Evolutionary conservation across 2,888 invertebrate species (phyloP).

Genomic region (Griposia aprilina): DNA sequence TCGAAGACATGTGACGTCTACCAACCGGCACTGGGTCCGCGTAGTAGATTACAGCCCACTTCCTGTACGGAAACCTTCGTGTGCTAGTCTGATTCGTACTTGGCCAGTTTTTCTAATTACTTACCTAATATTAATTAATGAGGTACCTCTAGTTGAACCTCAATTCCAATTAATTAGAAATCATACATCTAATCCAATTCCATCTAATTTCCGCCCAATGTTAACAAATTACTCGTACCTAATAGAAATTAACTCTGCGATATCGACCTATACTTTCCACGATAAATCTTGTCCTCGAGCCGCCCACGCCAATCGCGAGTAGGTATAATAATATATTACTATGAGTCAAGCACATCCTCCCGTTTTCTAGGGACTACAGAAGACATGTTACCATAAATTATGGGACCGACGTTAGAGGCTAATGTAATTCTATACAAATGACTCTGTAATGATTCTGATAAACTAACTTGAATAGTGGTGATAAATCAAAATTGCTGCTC

Average conservation of each 20-base stretch:
- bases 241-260: constrained; percentile 43
- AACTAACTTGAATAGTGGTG: constrained; percentile 4
- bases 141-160: neutral
- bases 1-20: no score
- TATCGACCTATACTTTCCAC: constrained; percentile 53
- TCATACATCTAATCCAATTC: neutral
- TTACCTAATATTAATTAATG: no score
- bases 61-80: no score
- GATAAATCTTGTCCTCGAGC: constrained; percentile 68
- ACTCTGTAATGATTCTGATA: constrained; percentile 24
- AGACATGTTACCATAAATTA: constrained; percentile 60
- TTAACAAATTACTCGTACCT: constrained; percentile 49
- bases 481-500: constrained; percentile 23
- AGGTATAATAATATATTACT: constrained; percentile 56
- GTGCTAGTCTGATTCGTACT: no score
- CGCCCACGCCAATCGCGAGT: constrained; percentile 64
- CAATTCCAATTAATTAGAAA: constrained; percentile 14
- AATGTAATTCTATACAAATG: constrained; percentile 49
- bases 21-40: no score
- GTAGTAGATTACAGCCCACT: no score
- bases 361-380: constrained; percentile 25
- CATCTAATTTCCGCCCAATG: constrained; percentile 25
- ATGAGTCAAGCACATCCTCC: constrained; percentile 63
- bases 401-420: constrained; percentile 33
- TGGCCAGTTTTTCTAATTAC: no score